These are phyloP conservation scores for Deilephila elpenor DNA, from an alignment of 2,888 invertebrate genomes.

Conservation along the genomic window DNA sequence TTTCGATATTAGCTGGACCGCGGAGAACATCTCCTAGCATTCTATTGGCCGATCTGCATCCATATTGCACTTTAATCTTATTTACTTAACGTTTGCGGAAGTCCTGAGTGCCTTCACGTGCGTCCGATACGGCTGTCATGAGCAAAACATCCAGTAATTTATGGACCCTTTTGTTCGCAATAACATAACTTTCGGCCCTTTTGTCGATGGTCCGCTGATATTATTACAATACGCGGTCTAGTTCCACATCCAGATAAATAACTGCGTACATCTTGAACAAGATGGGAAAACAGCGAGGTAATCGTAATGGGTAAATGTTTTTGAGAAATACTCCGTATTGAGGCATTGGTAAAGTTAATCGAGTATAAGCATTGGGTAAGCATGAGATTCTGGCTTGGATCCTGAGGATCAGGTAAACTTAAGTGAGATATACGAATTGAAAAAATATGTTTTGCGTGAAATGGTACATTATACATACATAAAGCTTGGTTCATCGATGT, in stretches of 20 bases:
- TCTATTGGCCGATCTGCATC: not conserved
- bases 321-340: no score
- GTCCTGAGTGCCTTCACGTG: constrained; percentile 37
- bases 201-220: constrained; percentile 45
- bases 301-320: not conserved
- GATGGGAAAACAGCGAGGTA: not conserved
- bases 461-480: no score
- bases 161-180: constrained; percentile 62
- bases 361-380: no score
- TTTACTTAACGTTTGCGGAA: constrained; percentile 34
- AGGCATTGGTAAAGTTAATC: no score
- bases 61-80: not conserved
- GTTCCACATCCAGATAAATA: not conserved
- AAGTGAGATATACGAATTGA: no score
- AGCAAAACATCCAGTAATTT: constrained; percentile 62
- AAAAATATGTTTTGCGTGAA: no score
- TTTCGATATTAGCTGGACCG: no score
- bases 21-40: not conserved
- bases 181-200: constrained; percentile 69
- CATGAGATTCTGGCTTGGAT: no score
- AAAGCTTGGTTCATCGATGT: no score
- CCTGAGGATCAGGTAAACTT: no score
- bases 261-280: not conserved
- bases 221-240: constrained; percentile 18
- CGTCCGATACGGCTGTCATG: constrained; percentile 55